These are phyloP conservation scores for Synanthedon myopaeformis DNA, from an alignment of 2,888 invertebrate genomes.

Conservation along the genomic window DNA sequence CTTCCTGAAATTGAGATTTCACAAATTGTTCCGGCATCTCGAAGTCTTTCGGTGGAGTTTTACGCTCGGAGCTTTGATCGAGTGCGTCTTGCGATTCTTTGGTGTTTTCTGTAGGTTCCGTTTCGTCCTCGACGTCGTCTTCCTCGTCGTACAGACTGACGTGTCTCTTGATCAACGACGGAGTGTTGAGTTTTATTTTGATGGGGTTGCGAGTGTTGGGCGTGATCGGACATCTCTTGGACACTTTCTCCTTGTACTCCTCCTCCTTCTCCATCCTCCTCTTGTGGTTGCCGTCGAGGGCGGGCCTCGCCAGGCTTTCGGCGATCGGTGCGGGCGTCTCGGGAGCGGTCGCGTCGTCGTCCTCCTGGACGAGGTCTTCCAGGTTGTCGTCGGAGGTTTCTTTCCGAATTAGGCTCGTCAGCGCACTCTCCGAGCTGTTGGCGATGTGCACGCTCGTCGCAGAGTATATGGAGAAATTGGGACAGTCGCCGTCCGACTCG, in stretches of 20 bases:
- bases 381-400: slow-evolving; percentile 12
- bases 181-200: slow-evolving; percentile 51
- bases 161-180: slow-evolving; percentile 63
- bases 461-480: slow-evolving; percentile 88
- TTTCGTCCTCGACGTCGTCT: slow-evolving; percentile 50
- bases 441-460: slow-evolving; percentile 83
- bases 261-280: slow-evolving; percentile 28
- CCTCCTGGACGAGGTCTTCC: slow-evolving; percentile 32
- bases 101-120: slow-evolving; percentile 12
- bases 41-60: neutral
- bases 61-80: neutral
- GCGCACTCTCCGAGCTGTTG: slow-evolving; percentile 12
- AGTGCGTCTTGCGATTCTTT: neutral
- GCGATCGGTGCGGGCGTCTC: slow-evolving; percentile 6
- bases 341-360: slow-evolving; percentile 21
- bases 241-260: slow-evolving; percentile 46
- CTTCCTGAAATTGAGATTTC: slow-evolving; percentile 5
- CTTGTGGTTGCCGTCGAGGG: slow-evolving; percentile 5
- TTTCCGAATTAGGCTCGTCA: neutral
- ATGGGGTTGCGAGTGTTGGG: slow-evolving; percentile 51
- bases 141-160: slow-evolving; percentile 69
- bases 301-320: slow-evolving; percentile 2
- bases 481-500: slow-evolving; percentile 78
- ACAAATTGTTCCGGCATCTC: neutral
- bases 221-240: slow-evolving; percentile 48